These are phyloP conservation scores for Lutjanus campechanus DNA, from an alignment of 2,797 vertebrate species.

Conservation along the genomic window DNA sequence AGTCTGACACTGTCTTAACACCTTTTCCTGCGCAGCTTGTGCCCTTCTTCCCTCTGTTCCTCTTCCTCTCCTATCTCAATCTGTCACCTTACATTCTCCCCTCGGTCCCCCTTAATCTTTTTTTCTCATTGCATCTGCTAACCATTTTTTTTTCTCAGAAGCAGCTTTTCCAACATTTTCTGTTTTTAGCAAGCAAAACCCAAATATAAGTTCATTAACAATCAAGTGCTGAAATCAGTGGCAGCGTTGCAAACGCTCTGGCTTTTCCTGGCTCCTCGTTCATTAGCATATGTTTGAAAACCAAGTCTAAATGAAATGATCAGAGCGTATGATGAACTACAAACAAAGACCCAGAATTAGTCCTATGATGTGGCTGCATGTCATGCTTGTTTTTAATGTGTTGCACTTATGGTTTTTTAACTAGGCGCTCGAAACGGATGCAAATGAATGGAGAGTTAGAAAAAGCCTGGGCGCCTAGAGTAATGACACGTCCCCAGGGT, in stretches of 20 bases:
- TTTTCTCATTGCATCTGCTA: conserved; percentile 40
- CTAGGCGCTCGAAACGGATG: conserved; percentile 61
- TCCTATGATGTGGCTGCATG: conserved; percentile 48
- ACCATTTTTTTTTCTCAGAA: conserved; percentile 64
- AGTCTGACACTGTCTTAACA: conserved; percentile 52
- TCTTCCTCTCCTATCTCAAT: conserved; percentile 59
- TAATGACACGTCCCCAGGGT: conserved; percentile 59
- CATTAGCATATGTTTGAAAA: conserved; percentile 74
- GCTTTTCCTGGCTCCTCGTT: conserved; percentile 48
- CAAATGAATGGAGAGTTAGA: conserved; percentile 59
- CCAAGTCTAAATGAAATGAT: conserved; percentile 67
- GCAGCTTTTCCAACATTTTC: conserved; percentile 58
- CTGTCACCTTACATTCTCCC: conserved; percentile 68
- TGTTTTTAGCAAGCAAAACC: conserved; percentile 45
- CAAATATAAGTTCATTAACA: conserved; percentile 67
- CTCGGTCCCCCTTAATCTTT: conserved; percentile 50
- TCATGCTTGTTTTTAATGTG: conserved; percentile 64
- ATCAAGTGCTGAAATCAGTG: conserved; percentile 49
- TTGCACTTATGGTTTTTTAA: conserved; percentile 53
- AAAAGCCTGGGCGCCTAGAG: conserved; percentile 42
- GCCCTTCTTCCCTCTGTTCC: conserved; percentile 50
- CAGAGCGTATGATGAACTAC: conserved; percentile 63
- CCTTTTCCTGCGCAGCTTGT: conserved; percentile 66
- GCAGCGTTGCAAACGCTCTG: conserved; percentile 40
- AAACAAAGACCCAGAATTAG: conserved; percentile 62